Conservation (phyloP, 1,140 invertebrate genomes). For the Drosophila santomea region DNA sequence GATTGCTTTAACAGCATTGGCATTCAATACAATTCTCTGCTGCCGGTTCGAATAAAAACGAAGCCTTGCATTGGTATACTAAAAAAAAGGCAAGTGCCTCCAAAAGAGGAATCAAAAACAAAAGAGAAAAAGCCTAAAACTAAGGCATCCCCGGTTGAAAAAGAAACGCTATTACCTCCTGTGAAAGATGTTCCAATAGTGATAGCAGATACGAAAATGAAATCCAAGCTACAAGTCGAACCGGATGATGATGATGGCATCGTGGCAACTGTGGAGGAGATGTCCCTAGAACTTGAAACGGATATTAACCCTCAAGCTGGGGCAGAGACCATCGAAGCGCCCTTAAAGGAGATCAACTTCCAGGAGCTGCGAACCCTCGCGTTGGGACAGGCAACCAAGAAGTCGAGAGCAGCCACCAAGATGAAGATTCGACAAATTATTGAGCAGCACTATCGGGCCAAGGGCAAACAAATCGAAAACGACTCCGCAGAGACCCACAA, state of each 20-base stretch:
- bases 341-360: slow-evolving; percentile 75
- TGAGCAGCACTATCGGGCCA: slow-evolving; percentile 78
- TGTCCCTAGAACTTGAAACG: slow-evolving; percentile 49
- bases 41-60: slow-evolving; percentile 92
- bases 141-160: neutral
- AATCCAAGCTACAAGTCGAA: slow-evolving; percentile 3
- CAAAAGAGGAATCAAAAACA: slow-evolving; percentile 25
- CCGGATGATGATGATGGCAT: slow-evolving; percentile 68
- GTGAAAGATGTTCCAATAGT: slow-evolving; percentile 65
- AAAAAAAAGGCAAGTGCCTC: slow-evolving; percentile 84
- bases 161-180: slow-evolving; percentile 36
- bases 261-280: slow-evolving; percentile 62
- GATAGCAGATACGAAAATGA: slow-evolving; percentile 8
- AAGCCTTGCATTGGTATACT: slow-evolving; percentile 92
- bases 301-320: slow-evolving; percentile 16
- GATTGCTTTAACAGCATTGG: slow-evolving; percentile 93
- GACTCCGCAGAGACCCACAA: slow-evolving; percentile 58
- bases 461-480: slow-evolving; percentile 75
- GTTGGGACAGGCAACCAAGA: slow-evolving; percentile 58
- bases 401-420: slow-evolving; percentile 67
- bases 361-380: slow-evolving; percentile 75
- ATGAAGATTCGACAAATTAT: slow-evolving; percentile 71
- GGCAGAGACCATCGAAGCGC: slow-evolving; percentile 13
- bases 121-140: slow-evolving; percentile 56
- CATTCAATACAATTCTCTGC: slow-evolving; percentile 91